Conservation (phyloP, 2,888 invertebrate genomes). For the Ormyrus rosae region DNA sequence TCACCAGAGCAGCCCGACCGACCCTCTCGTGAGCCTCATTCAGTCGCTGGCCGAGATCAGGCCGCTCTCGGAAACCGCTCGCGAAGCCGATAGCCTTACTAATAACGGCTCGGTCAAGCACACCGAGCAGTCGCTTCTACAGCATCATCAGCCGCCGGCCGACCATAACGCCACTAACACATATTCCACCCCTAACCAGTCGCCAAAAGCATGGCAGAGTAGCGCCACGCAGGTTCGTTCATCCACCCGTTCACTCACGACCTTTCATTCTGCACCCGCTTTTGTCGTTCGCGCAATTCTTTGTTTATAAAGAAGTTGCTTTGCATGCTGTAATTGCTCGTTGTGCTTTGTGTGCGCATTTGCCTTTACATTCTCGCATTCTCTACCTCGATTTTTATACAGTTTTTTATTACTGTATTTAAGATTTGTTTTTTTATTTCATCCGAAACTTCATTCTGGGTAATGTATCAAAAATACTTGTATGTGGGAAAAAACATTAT, state of each 20-base stretch:
- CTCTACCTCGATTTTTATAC: no score
- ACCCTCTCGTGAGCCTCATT: slow-evolving; percentile 72
- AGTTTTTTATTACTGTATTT: no score
- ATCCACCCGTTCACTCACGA: background rate
- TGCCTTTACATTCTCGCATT: no score
- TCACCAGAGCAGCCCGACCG: slow-evolving; percentile 52
- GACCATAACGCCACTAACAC: slow-evolving; percentile 67
- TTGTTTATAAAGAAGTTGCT: no score
- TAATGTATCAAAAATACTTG: no score
- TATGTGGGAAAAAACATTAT: no score
- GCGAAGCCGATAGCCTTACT: slow-evolving; percentile 51
- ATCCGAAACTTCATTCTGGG: no score
- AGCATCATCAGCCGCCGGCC: slow-evolving; percentile 45
- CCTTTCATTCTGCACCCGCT: background rate
- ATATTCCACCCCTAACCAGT: slow-evolving; percentile 70
- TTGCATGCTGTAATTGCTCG: no score
- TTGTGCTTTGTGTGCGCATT: no score
- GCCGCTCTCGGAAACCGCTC: slow-evolving; percentile 61
- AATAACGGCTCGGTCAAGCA: slow-evolving; percentile 36
- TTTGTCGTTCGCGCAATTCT: no score
- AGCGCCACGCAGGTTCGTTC: slow-evolving; percentile 71
- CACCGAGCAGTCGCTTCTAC: slow-evolving; percentile 37
- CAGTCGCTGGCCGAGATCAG: slow-evolving; percentile 71
- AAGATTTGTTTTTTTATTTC: no score
- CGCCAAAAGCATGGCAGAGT: slow-evolving; percentile 75